Base-by-base conservation (phyloP, 2,113 vertebrate species). In the Vireo altiloquus region DNA sequence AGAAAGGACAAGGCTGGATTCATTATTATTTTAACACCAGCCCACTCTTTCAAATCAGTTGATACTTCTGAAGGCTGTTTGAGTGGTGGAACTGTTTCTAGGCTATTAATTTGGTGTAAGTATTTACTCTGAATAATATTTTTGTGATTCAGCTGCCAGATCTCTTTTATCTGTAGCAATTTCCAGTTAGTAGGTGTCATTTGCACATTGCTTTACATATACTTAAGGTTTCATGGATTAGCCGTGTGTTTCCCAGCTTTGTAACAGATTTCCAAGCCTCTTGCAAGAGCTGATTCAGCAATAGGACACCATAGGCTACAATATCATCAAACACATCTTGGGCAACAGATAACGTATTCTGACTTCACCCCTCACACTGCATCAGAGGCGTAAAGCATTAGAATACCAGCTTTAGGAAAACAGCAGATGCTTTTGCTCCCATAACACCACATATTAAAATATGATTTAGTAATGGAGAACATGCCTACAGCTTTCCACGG, bases 141-240 rank as follows among this genome's bases (percentile, higher is more conserved):
- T 93, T 85, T 68, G 61, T 65, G 66, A 86, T 92, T 89, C 92
- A 94, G 56, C 95, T 95, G 90, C 78, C 53, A 83, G 59, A 79
- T 57, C 79, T 39, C 81, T 96, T 90, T 77, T 91, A 94, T 68
- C 64, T 82, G 24, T 39, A 85, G 74, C 60, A 54, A 42, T 56
- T 93, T 84, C 59, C 56, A 88, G 77, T 95, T 89, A 94, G 72
- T 88, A 82, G 39, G 35, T 90, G 79, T 96, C 56, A 74, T 94
- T 78, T 94, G 74, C 65, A 96, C 85, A 27, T 87, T 60, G 77
- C 70, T 89, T 94, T 83, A 92, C 56, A 83, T 82, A 82, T 42
- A 87, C 83, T 44, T 82, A 81, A 60, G 81, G 46, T 78, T 81
- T 90, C 89, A 86, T 83, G 87, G 82, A n/a, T 95, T 89, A 96